Conservation (phyloP, 2,797 vertebrate genomes). For the Bradypus variegatus region DNA sequence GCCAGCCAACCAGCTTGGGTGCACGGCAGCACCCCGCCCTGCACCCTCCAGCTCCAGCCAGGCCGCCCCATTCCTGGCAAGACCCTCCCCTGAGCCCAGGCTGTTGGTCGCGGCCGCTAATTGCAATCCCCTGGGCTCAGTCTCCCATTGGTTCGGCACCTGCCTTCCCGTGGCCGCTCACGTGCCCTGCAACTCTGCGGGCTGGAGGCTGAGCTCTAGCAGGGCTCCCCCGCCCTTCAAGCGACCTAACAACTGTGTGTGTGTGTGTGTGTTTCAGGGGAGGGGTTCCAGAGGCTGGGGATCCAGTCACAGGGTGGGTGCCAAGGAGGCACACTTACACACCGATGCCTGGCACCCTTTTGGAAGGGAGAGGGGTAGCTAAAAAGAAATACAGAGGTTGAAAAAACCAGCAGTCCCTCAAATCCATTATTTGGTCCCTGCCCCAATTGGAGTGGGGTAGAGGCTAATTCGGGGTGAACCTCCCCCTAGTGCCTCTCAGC, state of each 20-base stretch:
- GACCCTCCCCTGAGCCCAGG: background rate
- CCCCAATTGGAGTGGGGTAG: background rate
- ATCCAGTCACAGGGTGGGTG: background rate
- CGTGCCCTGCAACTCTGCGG: background rate
- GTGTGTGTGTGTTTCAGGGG: background rate
- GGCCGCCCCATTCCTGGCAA: too few relatives aligned
- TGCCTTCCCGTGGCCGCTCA: background rate
- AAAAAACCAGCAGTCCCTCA: background rate
- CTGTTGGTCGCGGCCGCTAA: background rate
- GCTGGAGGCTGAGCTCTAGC: background rate
- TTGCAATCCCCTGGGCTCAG: background rate
- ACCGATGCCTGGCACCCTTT: background rate
- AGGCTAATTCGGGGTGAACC: background rate
- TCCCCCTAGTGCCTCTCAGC: background rate
- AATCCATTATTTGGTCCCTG: background rate
- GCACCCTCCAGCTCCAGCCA: background rate
- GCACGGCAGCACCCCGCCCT: background rate
- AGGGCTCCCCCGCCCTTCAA: background rate
- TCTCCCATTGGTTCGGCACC: conserved; percentile 2
- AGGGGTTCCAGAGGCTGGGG: background rate
- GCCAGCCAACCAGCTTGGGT: rapidly evolving
- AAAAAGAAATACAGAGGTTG: background rate
- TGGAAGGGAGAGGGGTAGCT: background rate
- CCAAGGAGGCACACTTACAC: background rate
- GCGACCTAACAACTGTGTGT: background rate